Evolutionary conservation across 2,797 vertebrate genomes (phyloP), one percentile per base, ranked within the genome.

Genomic region (Hydrophis major): DNA sequence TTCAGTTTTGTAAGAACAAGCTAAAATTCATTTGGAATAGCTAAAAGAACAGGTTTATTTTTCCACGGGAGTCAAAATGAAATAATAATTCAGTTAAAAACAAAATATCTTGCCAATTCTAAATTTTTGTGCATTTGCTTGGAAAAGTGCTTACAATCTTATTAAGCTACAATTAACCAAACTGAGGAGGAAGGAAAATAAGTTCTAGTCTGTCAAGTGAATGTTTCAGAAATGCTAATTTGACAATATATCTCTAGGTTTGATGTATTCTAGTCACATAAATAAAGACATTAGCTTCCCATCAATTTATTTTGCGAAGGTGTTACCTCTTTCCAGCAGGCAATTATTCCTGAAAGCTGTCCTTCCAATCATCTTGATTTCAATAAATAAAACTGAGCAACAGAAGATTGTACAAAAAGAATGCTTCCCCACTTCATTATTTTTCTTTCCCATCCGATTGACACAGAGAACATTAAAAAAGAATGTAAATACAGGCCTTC

Each of bases 1-100:
- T 86, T 86, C 60, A 92, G 42, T 83, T 89, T 87, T 87, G 56
- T 78, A 47, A 59, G 6, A 69, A 47, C 42, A 56, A 53, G 4
- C n/a, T 90, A 90, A 90, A 32, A 90, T 47, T 93, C 60, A 90
- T 93, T 60, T 60, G 59, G 53, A 87, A 8, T 60, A 88, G 6
- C 27, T 69, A 32, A 74, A 14, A 47, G 6, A 37, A 14, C 47
- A 87, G 47, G 55, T 87, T 56, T 50, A 27, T 74, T 74, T 88
- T 88, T 88, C 5, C 7, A 87, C 28, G 60, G 27, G 11, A 32
- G 12, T 14, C 4, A 87, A 59, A 20, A 59, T 69, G 53, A 86
- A 53, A 25, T 7, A 53, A 47, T 66, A 66, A 55, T 66, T 63
- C n/a, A 86, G 89, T 53, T 89, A 61, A 42, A 86, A 50, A 42